Conservation (phyloP, 2,113 vertebrate genomes). For the Myotis davidii region DNA sequence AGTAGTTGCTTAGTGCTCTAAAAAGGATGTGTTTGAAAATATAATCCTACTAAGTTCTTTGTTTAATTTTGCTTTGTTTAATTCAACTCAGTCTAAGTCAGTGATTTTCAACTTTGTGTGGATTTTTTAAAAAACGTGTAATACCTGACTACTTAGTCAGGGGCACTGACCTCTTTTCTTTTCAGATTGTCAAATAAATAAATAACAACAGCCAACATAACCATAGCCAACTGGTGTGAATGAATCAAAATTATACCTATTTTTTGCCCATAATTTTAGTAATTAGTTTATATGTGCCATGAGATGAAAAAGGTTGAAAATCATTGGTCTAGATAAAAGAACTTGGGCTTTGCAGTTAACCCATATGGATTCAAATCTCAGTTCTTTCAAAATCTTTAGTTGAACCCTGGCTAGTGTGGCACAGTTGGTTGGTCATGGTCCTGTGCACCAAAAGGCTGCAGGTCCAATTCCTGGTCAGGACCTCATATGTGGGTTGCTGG, state of each 20-base stretch:
- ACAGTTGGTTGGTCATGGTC: no score
- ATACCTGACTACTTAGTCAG: background rate
- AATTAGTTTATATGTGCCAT: no score
- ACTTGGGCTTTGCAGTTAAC: background rate
- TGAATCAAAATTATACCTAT: no score
- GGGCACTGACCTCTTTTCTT: background rate
- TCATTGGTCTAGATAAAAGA: background rate
- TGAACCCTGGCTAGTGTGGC: background rate
- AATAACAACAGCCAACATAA: background rate
- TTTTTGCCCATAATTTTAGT: background rate
- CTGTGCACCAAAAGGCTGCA: no score
- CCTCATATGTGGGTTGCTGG: no score
- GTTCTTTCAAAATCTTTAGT: background rate
- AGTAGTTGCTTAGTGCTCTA: background rate
- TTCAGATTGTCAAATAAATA: background rate
- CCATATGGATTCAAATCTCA: background rate
- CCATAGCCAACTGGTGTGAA: background rate
- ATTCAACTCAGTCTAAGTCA: background rate
- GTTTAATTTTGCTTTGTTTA: conserved; percentile 32
- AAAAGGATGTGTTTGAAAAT: conserved; percentile 37
- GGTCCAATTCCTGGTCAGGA: no score
- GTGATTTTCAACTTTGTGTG: background rate
- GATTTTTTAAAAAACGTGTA: background rate
- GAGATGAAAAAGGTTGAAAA: background rate
- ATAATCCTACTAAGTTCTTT: background rate